phyloP scores from a whole-genome alignment of 2,888 invertebrate genomes.

The Ochropacha duplaris region DNA sequence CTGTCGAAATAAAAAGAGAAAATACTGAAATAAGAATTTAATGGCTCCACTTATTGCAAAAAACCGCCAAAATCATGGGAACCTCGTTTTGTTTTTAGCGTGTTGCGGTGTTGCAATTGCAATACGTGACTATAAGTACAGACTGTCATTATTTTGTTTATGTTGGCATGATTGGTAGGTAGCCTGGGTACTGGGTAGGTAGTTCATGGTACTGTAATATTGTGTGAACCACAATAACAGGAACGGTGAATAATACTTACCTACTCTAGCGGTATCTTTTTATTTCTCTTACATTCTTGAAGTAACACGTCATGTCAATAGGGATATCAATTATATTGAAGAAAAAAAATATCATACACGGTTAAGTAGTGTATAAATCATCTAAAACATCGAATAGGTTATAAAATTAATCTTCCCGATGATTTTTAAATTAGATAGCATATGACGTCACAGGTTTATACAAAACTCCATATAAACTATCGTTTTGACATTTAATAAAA shows the following conservation, averaged over 20 bases:
- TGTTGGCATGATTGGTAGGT: background rate
- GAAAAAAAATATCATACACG: no score
- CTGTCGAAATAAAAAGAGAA: background rate
- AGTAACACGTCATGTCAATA: no score
- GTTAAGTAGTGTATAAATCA: no score
- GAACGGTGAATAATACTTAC: background rate
- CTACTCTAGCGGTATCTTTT: background rate
- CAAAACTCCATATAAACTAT: no score
- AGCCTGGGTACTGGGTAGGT: background rate
- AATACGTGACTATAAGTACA: background rate
- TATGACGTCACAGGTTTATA: no score
- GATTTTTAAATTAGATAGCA: no score
- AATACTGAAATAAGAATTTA: background rate
- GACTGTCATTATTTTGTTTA: background rate
- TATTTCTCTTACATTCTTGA: no score
- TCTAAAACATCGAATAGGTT: no score
- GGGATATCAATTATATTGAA: no score
- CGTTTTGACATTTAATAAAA: no score
- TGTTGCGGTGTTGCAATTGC: background rate
- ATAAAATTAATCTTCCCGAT: no score
- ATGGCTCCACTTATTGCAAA: background rate
- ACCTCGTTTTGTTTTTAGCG: background rate
- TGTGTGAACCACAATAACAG: background rate
- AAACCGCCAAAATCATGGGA: background rate
- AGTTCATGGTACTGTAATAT: background rate